A percentile compares a stretch with the other conserved stretches of the same genome.
Evolutionary conservation across 1,140 invertebrate species (phyloP).

Genomic region (Copidosoma floridanum): DNA sequence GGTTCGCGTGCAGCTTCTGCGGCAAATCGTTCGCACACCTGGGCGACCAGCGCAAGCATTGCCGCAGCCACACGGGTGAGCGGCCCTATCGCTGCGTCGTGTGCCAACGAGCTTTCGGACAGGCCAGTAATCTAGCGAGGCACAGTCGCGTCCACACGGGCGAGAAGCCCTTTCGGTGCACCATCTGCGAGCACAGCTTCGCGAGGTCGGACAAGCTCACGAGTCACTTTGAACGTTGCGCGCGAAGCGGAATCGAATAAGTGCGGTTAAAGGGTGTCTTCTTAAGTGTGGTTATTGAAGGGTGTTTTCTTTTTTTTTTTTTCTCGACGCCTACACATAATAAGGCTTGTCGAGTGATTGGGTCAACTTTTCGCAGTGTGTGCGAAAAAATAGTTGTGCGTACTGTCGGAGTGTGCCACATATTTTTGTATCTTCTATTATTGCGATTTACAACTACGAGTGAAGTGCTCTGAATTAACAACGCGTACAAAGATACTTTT

Average conservation of each 20-base stretch:
- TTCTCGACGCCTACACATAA: too few relatives aligned
- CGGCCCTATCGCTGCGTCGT: slow-evolving; percentile 24
- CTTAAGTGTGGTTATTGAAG: too few relatives aligned
- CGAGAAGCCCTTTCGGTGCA: slow-evolving; percentile 26
- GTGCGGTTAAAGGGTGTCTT: too few relatives aligned
- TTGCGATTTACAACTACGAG: too few relatives aligned
- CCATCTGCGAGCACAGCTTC: slow-evolving; percentile 20
- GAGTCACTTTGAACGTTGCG: neutral
- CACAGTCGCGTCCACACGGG: slow-evolving; percentile 31
- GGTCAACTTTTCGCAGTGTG: neutral
- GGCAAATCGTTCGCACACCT: slow-evolving; percentile 26
- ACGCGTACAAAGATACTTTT: too few relatives aligned
- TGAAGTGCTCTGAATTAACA: too few relatives aligned
- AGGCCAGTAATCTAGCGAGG: slow-evolving; percentile 26
- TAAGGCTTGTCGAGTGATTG: neutral
- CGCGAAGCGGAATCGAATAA: too few relatives aligned
- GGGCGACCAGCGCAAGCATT: slow-evolving; percentile 30
- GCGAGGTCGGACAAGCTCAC: slow-evolving; percentile 25
- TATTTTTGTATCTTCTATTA: neutral
- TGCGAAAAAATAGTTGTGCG: neutral
- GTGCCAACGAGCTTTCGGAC: slow-evolving; percentile 23
- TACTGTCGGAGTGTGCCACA: neutral
- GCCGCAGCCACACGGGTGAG: slow-evolving; percentile 30
- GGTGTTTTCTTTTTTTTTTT: too few relatives aligned
- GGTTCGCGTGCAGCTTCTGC: slow-evolving; percentile 18